phyloP scores from a whole-genome alignment of 2,797 vertebrate species.

The Poeciliopsis gracilis region DNA sequence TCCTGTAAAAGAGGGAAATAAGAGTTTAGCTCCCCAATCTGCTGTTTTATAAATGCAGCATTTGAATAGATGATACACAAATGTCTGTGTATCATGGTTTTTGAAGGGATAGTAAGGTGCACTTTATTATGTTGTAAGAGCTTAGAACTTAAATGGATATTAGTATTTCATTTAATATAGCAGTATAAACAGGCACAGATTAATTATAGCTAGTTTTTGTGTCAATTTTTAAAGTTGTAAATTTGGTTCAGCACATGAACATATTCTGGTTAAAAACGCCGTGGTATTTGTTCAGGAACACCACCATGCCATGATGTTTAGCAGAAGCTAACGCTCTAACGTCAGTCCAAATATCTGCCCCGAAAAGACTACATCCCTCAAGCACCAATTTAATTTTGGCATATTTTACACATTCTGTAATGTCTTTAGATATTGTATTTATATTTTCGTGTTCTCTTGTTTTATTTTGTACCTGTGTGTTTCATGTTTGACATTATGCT shows the following conservation, averaged over 20 bases:
- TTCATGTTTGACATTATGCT: too few species aligned
- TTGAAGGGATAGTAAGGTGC: background rate
- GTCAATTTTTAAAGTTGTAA: background rate
- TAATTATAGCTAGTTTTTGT: background rate
- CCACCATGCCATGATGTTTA: too few species aligned
- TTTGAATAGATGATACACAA: background rate
- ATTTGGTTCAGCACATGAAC: background rate
- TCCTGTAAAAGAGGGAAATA: conserved; percentile 74
- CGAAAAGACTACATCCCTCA: too few species aligned
- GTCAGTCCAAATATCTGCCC: too few species aligned
- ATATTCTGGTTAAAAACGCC: background rate
- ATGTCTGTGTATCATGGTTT: background rate
- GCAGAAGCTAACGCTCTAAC: too few species aligned
- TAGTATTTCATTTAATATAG: background rate
- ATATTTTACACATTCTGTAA: too few species aligned
- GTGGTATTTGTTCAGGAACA: background rate
- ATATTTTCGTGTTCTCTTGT: too few species aligned
- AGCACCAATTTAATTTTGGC: too few species aligned
- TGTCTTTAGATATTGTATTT: too few species aligned
- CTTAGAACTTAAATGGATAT: background rate
- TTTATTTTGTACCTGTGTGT: too few species aligned
- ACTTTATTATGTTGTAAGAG: background rate
- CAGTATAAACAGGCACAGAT: background rate
- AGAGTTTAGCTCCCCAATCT: background rate
- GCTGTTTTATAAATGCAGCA: background rate